A percentile compares a stretch with the other conserved stretches of the same genome.
Evolutionary conservation across 92 coral and sea anemone genomes (phyloP).

Genomic region (Paragorgia papillata): DNA sequence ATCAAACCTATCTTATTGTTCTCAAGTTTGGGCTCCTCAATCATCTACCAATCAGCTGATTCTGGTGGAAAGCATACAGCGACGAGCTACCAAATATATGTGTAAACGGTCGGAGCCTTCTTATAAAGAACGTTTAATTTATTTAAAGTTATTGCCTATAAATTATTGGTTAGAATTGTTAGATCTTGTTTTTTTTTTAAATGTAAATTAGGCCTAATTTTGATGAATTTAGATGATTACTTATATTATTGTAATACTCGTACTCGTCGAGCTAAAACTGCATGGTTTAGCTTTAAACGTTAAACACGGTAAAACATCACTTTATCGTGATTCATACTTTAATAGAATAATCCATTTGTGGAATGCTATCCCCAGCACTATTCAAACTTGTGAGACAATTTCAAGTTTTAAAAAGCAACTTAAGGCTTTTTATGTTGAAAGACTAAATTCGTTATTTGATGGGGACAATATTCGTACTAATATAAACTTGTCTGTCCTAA

Average conservation of each 20-base stretch:
- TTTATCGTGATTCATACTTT: conserved; percentile 46
- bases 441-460: conserved; percentile 38
- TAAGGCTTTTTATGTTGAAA: conserved; percentile 23
- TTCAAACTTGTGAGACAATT: conserved; percentile 20
- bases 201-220: background rate
- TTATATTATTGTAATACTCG: conserved; percentile 1
- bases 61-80: conserved; percentile 23
- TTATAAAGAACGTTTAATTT: conserved; percentile 20
- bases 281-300: background rate
- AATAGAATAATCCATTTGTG: conserved; percentile 40
- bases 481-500: conserved; percentile 47
- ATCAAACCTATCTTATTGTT: conserved; percentile 26
- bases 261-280: conserved; percentile 6
- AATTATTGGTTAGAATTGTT: conserved; percentile 2
- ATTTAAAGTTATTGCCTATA: background rate
- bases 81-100: conserved; percentile 29
- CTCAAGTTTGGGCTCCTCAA: conserved; percentile 37
- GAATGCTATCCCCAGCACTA: conserved; percentile 39
- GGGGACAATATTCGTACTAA: conserved; percentile 46
- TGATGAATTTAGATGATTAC: background rate
- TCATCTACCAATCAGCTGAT: conserved; percentile 5
- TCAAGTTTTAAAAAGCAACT: conserved; percentile 29
- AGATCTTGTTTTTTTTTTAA: background rate
- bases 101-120: conserved; percentile 9
- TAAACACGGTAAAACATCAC: background rate